These are phyloP conservation scores for Microctonus hyperodae DNA, from an alignment of 2,888 invertebrate species.

Conservation along the genomic window DNA sequence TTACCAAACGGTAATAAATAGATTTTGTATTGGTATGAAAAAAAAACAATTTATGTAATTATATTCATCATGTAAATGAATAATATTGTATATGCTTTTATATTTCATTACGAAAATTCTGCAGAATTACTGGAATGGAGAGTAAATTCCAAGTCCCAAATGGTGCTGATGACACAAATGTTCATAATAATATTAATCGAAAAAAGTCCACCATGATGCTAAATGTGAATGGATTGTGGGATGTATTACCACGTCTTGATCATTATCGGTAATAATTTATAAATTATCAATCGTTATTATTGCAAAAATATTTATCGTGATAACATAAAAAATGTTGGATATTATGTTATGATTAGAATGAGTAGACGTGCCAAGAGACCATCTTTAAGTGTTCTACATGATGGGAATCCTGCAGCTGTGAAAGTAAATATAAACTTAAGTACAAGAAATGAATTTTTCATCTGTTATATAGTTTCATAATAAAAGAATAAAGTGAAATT, in stretches of 20 bases:
- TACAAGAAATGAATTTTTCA: neutral
- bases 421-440: conserved; percentile 58
- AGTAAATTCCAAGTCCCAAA: conserved; percentile 49
- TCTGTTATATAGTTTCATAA: too few species aligned
- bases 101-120: neutral
- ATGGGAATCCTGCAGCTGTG: conserved; percentile 61
- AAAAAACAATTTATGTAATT: too few species aligned
- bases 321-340: conserved; percentile 8
- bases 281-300: neutral
- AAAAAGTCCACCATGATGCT: conserved; percentile 57
- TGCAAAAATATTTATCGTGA: neutral
- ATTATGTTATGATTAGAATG: conserved; percentile 45
- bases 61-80: too few species aligned
- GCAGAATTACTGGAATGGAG: conserved; percentile 53
- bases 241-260: conserved; percentile 59
- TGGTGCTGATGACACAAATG: conserved; percentile 49
- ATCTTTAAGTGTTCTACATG: conserved; percentile 83
- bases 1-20: too few species aligned
- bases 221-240: conserved; percentile 60
- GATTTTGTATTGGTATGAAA: too few species aligned
- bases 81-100: too few species aligned
- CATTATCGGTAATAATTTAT: conserved; percentile 54
- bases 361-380: conserved; percentile 79
- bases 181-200: conserved; percentile 48
- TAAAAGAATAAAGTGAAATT: neutral